Conservation (phyloP, 2,888 invertebrate species). For the Ophioninae sp. region DNA sequence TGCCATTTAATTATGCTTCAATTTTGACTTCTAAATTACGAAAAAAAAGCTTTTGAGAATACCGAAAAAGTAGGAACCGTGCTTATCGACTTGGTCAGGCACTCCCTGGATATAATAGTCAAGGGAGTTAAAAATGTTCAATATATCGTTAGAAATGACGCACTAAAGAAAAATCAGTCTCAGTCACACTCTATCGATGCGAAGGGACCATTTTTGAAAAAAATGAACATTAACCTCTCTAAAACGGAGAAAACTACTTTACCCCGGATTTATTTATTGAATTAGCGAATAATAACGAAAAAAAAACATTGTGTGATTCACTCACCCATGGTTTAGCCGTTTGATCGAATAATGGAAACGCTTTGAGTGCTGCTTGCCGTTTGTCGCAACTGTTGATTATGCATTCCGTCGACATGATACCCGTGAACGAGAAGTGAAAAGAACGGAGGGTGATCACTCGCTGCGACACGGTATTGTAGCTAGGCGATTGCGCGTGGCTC, state of each 20-base stretch:
- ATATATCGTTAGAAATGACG: background rate
- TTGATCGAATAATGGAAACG: conserved; percentile 67
- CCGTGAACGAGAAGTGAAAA: background rate
- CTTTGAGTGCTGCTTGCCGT: conserved; percentile 67
- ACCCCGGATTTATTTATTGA: no score
- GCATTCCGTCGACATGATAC: conserved; percentile 30
- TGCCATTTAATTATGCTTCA: no score
- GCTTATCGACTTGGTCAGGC: background rate
- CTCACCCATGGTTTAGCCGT: conserved; percentile 57
- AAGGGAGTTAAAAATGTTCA: background rate
- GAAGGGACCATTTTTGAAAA: no score
- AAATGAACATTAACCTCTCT: no score
- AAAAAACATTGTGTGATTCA: background rate
- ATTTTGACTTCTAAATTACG: background rate
- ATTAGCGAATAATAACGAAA: background rate
- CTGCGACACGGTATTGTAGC: background rate
- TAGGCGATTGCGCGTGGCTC: background rate
- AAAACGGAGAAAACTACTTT: no score
- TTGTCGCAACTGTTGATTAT: conserved; percentile 20
- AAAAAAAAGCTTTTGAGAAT: background rate
- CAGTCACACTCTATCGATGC: background rate
- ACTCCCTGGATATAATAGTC: background rate
- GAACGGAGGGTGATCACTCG: background rate
- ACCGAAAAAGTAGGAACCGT: background rate
- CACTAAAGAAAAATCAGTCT: background rate